These are phyloP conservation scores for Onychostoma macrolepis DNA, from an alignment of 2,113 vertebrate genomes.

Conservation along the genomic window DNA sequence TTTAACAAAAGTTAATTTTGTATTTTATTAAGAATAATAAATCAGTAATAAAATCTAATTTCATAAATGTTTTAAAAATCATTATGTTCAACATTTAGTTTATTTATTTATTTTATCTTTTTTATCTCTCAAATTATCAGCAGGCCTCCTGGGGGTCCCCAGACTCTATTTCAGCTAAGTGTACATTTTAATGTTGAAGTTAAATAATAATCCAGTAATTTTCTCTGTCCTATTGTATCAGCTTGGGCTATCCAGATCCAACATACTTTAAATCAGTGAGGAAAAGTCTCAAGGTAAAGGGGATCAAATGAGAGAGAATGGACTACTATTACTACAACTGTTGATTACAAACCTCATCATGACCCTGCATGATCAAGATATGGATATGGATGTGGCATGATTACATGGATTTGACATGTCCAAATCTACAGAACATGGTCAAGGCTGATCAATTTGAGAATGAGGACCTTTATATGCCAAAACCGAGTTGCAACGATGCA, in stretches of 20 bases:
- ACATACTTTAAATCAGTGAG: slow-evolving; percentile 68
- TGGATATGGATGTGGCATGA: not conserved
- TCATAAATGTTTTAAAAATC: not conserved
- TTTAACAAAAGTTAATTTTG: not conserved
- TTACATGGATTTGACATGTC: not conserved
- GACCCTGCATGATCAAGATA: not conserved
- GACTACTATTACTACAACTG: not conserved
- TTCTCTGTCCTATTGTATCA: slow-evolving; percentile 43
- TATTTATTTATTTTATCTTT: too few relatives aligned
- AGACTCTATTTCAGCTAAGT: not conserved
- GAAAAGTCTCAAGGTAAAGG: slow-evolving; percentile 66
- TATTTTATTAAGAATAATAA: too few relatives aligned
- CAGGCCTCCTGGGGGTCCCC: not conserved
- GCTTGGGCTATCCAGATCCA: slow-evolving; percentile 64
- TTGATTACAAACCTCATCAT: not conserved
- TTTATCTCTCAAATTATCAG: not conserved
- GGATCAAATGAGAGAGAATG: slow-evolving; percentile 59
- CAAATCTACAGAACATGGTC: not conserved
- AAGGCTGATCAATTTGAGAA: not conserved
- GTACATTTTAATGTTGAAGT: not conserved
- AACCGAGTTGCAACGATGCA: not conserved
- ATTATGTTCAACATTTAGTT: not conserved
- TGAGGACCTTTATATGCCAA: slow-evolving; percentile 5
- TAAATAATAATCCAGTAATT: not conserved
- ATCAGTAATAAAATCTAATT: too few relatives aligned